A percentile compares a stretch with the other conserved stretches of the same genome.
Evolutionary conservation across 2,797 vertebrate genomes (phyloP).

Genomic region (Crax fasciolata): DNA sequence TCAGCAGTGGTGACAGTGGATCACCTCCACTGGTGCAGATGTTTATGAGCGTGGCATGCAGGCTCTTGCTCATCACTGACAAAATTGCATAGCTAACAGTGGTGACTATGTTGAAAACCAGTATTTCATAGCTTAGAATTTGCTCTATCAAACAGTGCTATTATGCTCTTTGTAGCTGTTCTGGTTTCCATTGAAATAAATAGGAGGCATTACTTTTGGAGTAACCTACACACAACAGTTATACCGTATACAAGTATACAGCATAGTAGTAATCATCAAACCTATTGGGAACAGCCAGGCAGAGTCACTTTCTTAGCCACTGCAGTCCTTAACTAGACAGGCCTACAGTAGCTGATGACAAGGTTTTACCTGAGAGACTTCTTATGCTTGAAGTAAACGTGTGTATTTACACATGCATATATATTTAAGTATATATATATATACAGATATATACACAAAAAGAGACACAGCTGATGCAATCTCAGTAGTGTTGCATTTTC

Average conservation of each 20-base stretch:
- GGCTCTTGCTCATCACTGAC: too few relatives aligned
- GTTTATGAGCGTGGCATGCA: too few relatives aligned
- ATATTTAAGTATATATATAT: neutral
- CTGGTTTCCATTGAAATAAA: too few relatives aligned
- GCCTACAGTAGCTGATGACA: neutral
- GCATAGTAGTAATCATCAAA: neutral
- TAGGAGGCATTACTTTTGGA: too few relatives aligned
- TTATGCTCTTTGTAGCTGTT: too few relatives aligned
- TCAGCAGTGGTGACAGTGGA: too few relatives aligned
- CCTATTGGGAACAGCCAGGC: neutral
- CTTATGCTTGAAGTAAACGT: neutral
- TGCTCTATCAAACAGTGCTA: too few relatives aligned
- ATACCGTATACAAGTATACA: neutral
- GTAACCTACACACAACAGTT: neutral
- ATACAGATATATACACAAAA: neutral
- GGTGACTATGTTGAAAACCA: too few relatives aligned
- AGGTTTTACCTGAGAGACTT: neutral
- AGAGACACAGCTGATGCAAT: neutral
- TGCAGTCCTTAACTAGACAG: neutral
- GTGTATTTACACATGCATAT: accelerated
- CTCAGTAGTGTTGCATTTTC: neutral
- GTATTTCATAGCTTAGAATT: too few relatives aligned
- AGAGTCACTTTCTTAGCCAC: neutral
- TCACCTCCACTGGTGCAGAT: too few relatives aligned
- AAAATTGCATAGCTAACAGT: too few relatives aligned